Base-by-base conservation (phyloP, 1,140 invertebrate genomes). In the Acromyrmex heyeri region DNA sequence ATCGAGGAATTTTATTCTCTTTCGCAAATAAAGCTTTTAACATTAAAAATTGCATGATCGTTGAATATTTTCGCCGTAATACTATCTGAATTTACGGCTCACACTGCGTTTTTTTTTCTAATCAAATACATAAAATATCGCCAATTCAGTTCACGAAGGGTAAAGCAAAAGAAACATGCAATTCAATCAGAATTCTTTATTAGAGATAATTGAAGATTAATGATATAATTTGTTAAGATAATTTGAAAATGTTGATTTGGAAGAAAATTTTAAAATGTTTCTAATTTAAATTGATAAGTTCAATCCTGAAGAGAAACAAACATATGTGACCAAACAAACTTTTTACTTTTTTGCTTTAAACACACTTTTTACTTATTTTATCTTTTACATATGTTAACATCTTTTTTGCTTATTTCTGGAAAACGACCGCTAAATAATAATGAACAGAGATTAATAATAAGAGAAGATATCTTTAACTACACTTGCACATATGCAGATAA, bases 401-500 rank as follows among this genome's bases (percentile, higher is more conserved):
- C 10, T 30, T 21, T n/a, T 57, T 21, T 55, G 61, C 3, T 30
- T 48, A 59, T 59, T 72, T 14, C 16, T 38, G 30, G 4, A 82
- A 61, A 18, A 18, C 12, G 16, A 69, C 14, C 3, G 48, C 18
- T 69, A 55, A 59, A n/a, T 61, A 82, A 48, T n/a, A 24, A n/a
- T 50, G 21, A 38, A 53, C 21, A 5, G 16, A 72, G 18, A 72
- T 69, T 69, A 69, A 50, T 55, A 61, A 59, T 59, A 34, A 72
- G 38, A 48, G 21, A 72, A 48, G 24, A 27, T 24, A 67, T 67
- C 48, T 18, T 27, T 12, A 48, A 50, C 55, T 82, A 27, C 53
- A 82, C 30, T 70, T 30, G 38, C 67, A 73, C 27, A 21, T 72
- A 44, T 82, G 44, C 55, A 50, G 64, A 79, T 79, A 81, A 79